Evolutionary conservation across 2,113 vertebrate genomes (phyloP).

Genomic region (Pomatostomus ruficeps): DNA sequence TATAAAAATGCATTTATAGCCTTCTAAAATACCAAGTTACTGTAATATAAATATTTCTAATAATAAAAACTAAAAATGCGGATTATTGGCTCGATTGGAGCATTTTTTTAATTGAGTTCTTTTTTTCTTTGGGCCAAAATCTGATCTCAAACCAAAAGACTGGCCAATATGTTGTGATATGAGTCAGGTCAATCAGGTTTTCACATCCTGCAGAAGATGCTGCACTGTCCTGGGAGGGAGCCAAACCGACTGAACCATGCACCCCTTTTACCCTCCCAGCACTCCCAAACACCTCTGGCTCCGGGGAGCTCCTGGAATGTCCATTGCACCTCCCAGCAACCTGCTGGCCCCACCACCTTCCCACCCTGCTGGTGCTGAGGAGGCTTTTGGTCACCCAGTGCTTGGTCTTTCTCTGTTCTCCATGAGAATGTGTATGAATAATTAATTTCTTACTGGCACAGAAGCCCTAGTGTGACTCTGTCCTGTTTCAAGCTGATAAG

Average conservation of each 20-base stretch:
- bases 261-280: background rate
- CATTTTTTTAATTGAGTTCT: background rate
- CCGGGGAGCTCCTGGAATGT: background rate
- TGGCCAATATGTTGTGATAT: background rate
- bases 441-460: background rate
- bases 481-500: background rate
- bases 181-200: background rate
- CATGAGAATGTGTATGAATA: background rate
- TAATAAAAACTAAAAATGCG: conserved; percentile 6
- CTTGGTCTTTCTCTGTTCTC: background rate
- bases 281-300: background rate
- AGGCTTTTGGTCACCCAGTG: background rate
- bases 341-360: background rate
- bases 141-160: background rate
- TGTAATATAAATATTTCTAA: conserved; percentile 56
- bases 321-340: background rate
- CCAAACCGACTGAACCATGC: background rate
- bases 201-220: background rate
- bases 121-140: background rate
- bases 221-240: background rate
- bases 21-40: conserved; percentile 37
- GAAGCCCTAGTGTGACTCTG: background rate
- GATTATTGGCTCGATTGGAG: conserved; percentile 14
- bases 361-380: background rate
- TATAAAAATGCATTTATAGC: conserved; percentile 39